Conservation (phyloP, 2,113 vertebrate species). For the Prietella phreatophila region DNA sequence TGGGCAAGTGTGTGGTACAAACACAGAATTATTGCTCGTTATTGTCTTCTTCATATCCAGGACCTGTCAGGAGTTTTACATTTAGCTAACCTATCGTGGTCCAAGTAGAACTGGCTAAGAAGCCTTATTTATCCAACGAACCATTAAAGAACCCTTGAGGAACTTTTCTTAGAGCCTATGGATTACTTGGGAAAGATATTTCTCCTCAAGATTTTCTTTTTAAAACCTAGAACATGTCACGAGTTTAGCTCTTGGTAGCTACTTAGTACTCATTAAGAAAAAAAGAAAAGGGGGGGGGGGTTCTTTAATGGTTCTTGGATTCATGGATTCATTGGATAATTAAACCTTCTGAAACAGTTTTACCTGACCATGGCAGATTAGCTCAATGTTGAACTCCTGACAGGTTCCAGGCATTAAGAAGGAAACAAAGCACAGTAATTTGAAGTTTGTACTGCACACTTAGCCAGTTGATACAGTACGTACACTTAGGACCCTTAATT, state of each 20-base stretch:
- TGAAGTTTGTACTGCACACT: neutral
- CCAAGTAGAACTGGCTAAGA: neutral
- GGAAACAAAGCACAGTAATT: neutral
- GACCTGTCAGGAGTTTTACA: neutral
- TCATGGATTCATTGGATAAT: neutral
- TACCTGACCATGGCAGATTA: neutral
- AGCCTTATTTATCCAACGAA: neutral
- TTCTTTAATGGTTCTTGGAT: neutral
- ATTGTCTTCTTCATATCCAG: neutral
- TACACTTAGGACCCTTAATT: neutral
- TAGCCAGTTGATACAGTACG: neutral
- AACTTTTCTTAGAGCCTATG: neutral
- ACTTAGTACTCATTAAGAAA: neutral
- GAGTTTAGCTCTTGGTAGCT: neutral
- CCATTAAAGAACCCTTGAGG: neutral
- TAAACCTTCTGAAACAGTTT: neutral
- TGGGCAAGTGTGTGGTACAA: neutral
- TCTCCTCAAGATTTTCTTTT: neutral
- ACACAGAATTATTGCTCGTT: neutral
- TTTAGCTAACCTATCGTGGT: neutral
- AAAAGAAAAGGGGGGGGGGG: neutral
- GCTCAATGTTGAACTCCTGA: neutral
- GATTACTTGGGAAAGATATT: neutral
- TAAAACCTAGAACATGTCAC: neutral
- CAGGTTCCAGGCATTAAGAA: neutral